Base-by-base conservation (phyloP, 1,140 invertebrate species). In the Elymnias hypermnestra region DNA sequence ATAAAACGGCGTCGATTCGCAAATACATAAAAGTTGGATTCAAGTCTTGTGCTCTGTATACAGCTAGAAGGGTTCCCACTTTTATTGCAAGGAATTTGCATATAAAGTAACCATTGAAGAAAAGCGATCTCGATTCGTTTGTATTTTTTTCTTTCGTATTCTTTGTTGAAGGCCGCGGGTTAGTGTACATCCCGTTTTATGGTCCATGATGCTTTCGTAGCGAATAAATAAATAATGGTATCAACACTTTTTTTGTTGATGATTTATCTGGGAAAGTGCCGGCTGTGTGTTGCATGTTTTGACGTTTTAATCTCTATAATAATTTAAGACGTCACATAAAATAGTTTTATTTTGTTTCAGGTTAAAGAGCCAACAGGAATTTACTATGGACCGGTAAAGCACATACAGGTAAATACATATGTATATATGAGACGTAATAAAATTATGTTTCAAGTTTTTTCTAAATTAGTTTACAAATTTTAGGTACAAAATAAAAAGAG, bases 41-140 rank as follows among this genome's bases (percentile, higher is more conserved):
- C 72, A 60, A 76, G 73, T 67, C 76, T 81, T 71, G 68, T 55
- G 68, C 77, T 78, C 68, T 70, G 61, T 61, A 69, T 75, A 73
- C 72, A 73, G 72, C 71, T 79, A 85, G 77, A 65, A 84, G 82
- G 79, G 82, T 85, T 78, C 76, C 70, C 68, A 50, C 39, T 85
- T 85, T 85, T 85, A 85, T 83, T 73, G 64, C 75, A 56, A 69
- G 62, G 69, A 81, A 85, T 85, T 85, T 85, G 72, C 82, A 85
- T 85, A 82, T 85, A 85, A 85, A 85, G 82, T 85, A 85, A 85
- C 77, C 79, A 83, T 85, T 76, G 75, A 83, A 85, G 79, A 72
- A 83, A 85, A 85, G 70, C 75, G 82, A 85, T 83, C 78, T 78
- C 60, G 63, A 72, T 67, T 79, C 63, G 63, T 56, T 63, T 71